Evolutionary conservation across 2,888 invertebrate species (phyloP), one percentile per base, ranked within the genome.

Genomic region (Endotricha flammealis): DNA sequence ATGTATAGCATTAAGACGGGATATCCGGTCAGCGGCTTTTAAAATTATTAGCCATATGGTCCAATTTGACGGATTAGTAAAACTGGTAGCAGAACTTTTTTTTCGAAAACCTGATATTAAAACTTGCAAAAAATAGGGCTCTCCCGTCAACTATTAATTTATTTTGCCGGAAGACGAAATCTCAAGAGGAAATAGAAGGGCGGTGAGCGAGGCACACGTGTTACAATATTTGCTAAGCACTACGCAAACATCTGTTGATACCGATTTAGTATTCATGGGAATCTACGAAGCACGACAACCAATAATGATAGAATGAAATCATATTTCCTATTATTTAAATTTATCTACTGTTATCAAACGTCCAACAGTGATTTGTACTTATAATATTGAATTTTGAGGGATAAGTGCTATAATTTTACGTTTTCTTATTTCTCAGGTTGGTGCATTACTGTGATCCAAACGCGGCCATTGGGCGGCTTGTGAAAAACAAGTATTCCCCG

Each of bases 161-260:
- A 74, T 76, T 70, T 64, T 70, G 70, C 83, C 86, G 86, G 86
- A 86, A 86, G 85, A 82, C 79, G 70, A 83, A 82, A 85, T 83
- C 82, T 83, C 73, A 67, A 81, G 77, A 83, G 82, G 85, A 85
- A 83, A 81, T 80, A 79, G 75, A 75, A 74, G 78, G 76, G 77
- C 73, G 67, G 57, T 54, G 64, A 65, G 65, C 67, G 56, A 53
- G 46, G 75, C 83, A 83, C 86, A 86, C 85, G 86, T 85, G 86
- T 83, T 83, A 83, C 77, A 86, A 86, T 86, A 85, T 86, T 86
- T 86, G 80, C 83, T 71, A 67, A 76, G 72, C 70, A 68, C 64
- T 66, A 57, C 66, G 64, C 72, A 78, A 81, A 80, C 83, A 81
- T 78, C 71, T 82, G 80, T 67, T 63, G 73, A 71, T 79, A 77